Base-by-base conservation (phyloP, 2,797 vertebrate species). In the Gobio occitaniae region DNA sequence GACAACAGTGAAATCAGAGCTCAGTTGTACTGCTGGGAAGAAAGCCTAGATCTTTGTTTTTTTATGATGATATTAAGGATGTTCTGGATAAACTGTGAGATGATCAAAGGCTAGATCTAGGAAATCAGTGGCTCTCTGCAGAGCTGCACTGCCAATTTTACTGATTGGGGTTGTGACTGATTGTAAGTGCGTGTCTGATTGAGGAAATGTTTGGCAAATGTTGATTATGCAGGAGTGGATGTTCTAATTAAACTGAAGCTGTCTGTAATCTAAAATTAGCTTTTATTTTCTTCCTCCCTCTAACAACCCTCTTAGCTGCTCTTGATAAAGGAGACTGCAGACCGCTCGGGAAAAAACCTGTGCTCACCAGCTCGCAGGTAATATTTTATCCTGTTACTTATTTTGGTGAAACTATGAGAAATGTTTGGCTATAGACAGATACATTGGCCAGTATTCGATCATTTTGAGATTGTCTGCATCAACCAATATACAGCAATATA, bases 311-410 rank as follows among this genome's bases (percentile, higher is more conserved):
- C 78, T 78, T 65, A 99, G 98, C 96, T 93, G 97, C 98, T 87
- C 96, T 98, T 95, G 97, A 99, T 94, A 97, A 95, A 92, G 97
- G 97, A 79, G 97, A 98, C 95, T 96, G 95, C 92, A 94, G 96
- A 93, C 96, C 95, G 93, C 97, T 97, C 88, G 93, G 94, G 87
- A 98, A 96, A 95, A 99, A 97, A 90, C 97, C 96, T 65, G 89
- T 97, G 83, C 97, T 99, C 92, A 96, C 93, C 86, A 98, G 97
- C 93, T 97, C 97, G 89, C 97, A 97, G 97, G 97, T 98, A 96
- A 95, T 88, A 29, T 54, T 61, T 77, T 32, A 61, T 65, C 50
- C 5, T 41, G 15, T 29, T 44, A 54, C 10, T 44, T 71, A 47
- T 63, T 56, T 71, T 38, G 50, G 36, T 74, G 3, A 29, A 54